Evolutionary conservation across 1,140 invertebrate genomes (phyloP).

Genomic region (Leptonema lineaticorne): DNA sequence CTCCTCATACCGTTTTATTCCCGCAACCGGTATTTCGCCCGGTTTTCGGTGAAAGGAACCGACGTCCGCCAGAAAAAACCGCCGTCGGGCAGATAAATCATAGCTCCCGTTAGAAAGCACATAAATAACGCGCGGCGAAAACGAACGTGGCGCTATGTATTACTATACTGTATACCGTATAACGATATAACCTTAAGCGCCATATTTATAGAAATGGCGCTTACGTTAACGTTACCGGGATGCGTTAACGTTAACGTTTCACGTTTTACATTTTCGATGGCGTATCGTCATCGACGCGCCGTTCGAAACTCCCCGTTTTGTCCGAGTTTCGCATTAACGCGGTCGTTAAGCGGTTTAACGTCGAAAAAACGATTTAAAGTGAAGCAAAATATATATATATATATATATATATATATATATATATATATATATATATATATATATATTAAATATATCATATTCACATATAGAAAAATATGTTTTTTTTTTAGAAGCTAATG

Average conservation of each 20-base stretch:
- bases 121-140: constrained; percentile 37
- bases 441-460: too few relatives aligned
- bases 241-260: background rate
- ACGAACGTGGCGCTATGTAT: background rate
- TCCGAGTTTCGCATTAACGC: too few relatives aligned
- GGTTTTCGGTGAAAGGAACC: constrained; percentile 23
- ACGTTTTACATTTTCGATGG: too few relatives aligned
- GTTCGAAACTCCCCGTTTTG: too few relatives aligned
- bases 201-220: background rate
- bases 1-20: background rate
- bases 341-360: too few relatives aligned
- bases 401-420: background rate
- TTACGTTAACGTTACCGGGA: background rate
- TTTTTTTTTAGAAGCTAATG: too few relatives aligned
- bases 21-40: constrained; percentile 19
- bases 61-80: constrained; percentile 36
- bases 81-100: constrained; percentile 40
- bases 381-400: background rate
- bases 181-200: too few relatives aligned
- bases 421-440: too few relatives aligned
- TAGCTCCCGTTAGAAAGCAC: constrained; percentile 39
- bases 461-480: too few relatives aligned
- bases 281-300: too few relatives aligned
- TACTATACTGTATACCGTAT: too few relatives aligned
- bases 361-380: too few relatives aligned